Evolutionary conservation across 2,113 vertebrate genomes (phyloP), one percentile per base, ranked within the genome.

Genomic region (Microtus montanus): DNA sequence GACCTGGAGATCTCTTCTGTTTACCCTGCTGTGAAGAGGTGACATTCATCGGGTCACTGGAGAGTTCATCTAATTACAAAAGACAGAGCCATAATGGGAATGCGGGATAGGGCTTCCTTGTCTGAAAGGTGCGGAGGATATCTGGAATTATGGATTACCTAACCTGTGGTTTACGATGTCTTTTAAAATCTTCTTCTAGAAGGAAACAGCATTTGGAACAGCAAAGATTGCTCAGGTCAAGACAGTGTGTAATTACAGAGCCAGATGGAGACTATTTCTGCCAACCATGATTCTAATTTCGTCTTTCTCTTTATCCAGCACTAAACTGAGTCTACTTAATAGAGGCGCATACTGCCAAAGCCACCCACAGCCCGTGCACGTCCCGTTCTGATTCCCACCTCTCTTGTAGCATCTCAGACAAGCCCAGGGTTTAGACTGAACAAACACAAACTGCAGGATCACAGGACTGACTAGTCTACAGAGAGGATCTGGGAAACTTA

Each of bases 191-290:
- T 35, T n/a, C 33, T 6, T 52, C 12, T 38, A 4, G 58, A 70
- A 44, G 83, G 49, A 84, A 64, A 84, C 20, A 7, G 78, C 3
- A 66, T 80, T 80, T 0, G 58, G 85, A 93, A 47, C 87, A 82
- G 92, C 54, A 47, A 71, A 35, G 75, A 68, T 52, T 38, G 70
- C 0, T 26, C n/a, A 19, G 90, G 97, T 94, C 95, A 92, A 93
- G 96, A 89, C 70, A 52, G 88, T 11, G 11, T 70, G 86, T 92
- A 54, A 96, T 92, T 61, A 92, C 85, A 41, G 19, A 63, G 97
- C 92, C 96, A 95, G 95, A 93, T 95, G 97, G 92, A 86, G 77
- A 63, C 90, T 89, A 3, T 87, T 95, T 75, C 97, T 95, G 96
- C 96, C 96, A 96, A 22, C 82, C 71, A 22, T 0, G 58, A 14